These are phyloP conservation scores for Ahaetulla prasina DNA, from an alignment of 2,113 vertebrate genomes.

Conservation along the genomic window DNA sequence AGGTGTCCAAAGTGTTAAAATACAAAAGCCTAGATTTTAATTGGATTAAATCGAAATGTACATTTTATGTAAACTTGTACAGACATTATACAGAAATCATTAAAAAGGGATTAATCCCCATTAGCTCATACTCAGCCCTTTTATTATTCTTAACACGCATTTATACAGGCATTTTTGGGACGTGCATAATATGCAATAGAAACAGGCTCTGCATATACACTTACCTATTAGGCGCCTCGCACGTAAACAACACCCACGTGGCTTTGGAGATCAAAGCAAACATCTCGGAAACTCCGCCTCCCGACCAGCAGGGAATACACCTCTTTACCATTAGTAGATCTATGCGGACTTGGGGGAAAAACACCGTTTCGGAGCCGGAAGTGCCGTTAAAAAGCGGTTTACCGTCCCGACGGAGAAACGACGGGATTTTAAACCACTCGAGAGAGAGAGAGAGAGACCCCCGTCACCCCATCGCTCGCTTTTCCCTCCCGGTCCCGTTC, in stretches of 20 bases:
- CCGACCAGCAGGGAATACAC: neutral
- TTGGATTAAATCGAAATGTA: neutral
- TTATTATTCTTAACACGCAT: neutral
- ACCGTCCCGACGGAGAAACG: neutral
- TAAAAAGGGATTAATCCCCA: neutral
- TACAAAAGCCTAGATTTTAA: neutral
- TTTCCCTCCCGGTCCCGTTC: neutral
- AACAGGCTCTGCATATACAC: neutral
- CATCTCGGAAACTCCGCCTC: neutral
- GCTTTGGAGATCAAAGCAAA: neutral
- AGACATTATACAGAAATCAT: neutral
- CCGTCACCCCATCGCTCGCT: neutral
- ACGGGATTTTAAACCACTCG: too few relatives aligned
- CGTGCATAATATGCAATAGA: neutral
- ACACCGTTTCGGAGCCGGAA: neutral
- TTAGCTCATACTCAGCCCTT: neutral
- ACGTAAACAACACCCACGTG: neutral
- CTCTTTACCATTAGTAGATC: neutral
- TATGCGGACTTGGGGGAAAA: neutral
- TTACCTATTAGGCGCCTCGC: neutral
- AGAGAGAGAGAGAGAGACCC: too few relatives aligned
- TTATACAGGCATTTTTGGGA: neutral
- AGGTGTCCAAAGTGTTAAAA: too few relatives aligned
- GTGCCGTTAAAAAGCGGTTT: neutral
- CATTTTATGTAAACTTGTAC: neutral